phyloP scores from a whole-genome alignment of 2,797 vertebrate genomes.

The Hoplostethus mediterraneus region DNA sequence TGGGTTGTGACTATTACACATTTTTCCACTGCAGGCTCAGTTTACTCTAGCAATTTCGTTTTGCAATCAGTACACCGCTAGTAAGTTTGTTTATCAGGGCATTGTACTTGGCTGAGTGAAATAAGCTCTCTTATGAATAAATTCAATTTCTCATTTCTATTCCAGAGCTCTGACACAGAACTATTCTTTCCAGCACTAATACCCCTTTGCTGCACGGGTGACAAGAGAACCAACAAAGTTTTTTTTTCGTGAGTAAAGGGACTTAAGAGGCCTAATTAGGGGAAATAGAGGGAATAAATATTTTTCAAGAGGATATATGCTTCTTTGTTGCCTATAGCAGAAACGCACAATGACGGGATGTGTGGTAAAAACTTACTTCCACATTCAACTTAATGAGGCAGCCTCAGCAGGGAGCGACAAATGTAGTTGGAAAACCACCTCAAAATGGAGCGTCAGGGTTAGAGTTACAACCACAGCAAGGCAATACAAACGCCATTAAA shows the following conservation, averaged over 20 bases:
- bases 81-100: slow-evolving; percentile 16
- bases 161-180: slow-evolving; percentile 23
- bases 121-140: slow-evolving; percentile 18
- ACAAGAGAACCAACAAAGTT: not conserved
- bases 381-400: slow-evolving; percentile 70
- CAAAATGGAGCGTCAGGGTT: slow-evolving; percentile 41
- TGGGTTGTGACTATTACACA: slow-evolving; percentile 16
- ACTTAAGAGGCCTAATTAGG: slow-evolving; percentile 25
- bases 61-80: slow-evolving; percentile 9
- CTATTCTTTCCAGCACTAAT: not conserved
- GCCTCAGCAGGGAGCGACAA: slow-evolving; percentile 62
- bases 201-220: slow-evolving; percentile 1
- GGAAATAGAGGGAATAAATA: slow-evolving; percentile 20
- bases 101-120: slow-evolving; percentile 22
- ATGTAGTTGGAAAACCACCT: slow-evolving; percentile 63
- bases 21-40: slow-evolving; percentile 17
- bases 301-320: slow-evolving; percentile 21
- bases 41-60: slow-evolving; percentile 18
- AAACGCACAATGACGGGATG: slow-evolving; percentile 28
- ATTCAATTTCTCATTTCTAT: slow-evolving; percentile 13
- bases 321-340: slow-evolving; percentile 40
- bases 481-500: slow-evolving; percentile 47
- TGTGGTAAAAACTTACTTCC: slow-evolving; percentile 40
- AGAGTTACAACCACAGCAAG: slow-evolving; percentile 59
- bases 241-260: slow-evolving; percentile 19